Conservation (phyloP, 37 sponge, comb jelly and placozoan species). For the Trichoplax adhaerens region DNA sequence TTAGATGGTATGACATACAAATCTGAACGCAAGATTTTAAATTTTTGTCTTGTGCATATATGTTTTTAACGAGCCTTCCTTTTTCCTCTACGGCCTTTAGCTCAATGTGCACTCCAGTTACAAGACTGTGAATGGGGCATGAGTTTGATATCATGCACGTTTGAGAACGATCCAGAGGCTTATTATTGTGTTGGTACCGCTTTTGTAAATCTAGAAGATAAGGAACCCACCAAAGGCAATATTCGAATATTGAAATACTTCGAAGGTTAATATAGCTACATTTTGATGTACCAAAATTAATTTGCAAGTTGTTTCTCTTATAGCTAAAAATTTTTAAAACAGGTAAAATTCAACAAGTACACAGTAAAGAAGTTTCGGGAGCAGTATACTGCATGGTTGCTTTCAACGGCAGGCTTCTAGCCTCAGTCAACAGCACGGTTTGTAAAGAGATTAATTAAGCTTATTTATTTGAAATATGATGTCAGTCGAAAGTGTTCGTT, state of each 20-base stretch:
- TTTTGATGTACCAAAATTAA: constrained; percentile 2
- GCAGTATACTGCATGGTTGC: constrained; percentile 51
- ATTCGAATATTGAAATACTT: constrained; percentile 16
- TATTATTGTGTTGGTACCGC: constrained; percentile 87
- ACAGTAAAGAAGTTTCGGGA: constrained; percentile 26
- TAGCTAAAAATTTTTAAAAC: neutral
- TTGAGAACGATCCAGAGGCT: constrained; percentile 7
- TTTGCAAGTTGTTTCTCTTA: neutral
- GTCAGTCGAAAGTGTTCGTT: too few relatives aligned
- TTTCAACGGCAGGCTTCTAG: constrained; percentile 34
- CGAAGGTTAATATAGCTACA: neutral
- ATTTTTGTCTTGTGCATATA: neutral
- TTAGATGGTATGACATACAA: constrained; percentile 30
- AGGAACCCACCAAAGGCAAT: constrained; percentile 63
- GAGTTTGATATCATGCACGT: constrained; percentile 44
- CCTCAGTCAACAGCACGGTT: constrained; percentile 30
- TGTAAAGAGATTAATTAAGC: constrained; percentile 3
- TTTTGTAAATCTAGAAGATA: constrained; percentile 41
- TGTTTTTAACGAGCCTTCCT: neutral
- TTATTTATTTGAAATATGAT: too few relatives aligned
- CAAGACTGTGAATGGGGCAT: constrained; percentile 39
- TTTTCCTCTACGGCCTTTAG: constrained; percentile 19
- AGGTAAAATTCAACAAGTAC: constrained; percentile 25
- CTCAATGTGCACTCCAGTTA: constrained; percentile 56
- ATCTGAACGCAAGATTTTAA: too few relatives aligned